Evolutionary conservation across 1,140 invertebrate genomes (phyloP).

Genomic region (Metaphire vulgaris): DNA sequence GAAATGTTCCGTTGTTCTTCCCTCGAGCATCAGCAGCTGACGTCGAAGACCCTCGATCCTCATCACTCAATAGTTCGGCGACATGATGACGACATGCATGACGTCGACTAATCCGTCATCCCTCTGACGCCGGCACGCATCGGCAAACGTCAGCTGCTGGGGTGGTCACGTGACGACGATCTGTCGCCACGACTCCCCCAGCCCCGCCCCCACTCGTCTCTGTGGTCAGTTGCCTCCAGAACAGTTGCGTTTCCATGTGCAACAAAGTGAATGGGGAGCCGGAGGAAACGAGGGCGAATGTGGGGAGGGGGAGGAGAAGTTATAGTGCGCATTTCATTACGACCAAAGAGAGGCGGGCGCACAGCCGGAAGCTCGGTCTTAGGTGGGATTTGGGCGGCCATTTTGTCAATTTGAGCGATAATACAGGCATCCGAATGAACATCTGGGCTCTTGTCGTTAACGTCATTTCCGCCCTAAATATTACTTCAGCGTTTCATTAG

Average conservation of each 20-base stretch:
- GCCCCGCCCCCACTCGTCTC: too few species aligned
- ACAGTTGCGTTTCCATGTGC: too few species aligned
- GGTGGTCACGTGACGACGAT: not conserved
- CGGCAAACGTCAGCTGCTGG: not conserved
- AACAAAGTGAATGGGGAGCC: too few species aligned
- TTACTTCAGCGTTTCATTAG: slow-evolving; percentile 1
- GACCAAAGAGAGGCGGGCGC: not conserved
- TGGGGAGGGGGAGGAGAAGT: too few species aligned
- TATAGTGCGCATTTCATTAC: not conserved
- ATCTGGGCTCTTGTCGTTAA: not conserved
- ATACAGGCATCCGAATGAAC: not conserved
- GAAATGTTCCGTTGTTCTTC: too few species aligned
- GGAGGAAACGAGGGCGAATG: too few species aligned
- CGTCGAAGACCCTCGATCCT: too few species aligned
- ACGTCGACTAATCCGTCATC: not conserved
- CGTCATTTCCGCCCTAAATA: slow-evolving; percentile 1
- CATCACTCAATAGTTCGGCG: too few species aligned
- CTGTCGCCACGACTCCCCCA: not conserved
- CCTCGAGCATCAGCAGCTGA: too few species aligned
- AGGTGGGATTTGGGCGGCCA: not conserved
- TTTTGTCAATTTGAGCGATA: slow-evolving; percentile 3
- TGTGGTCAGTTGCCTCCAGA: too few species aligned
- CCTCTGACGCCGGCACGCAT: not conserved
- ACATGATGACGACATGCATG: too few species aligned
- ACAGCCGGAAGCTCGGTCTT: too few species aligned